These are phyloP conservation scores for Andrena trimmerana DNA, from an alignment of 2,888 invertebrate genomes.

Conservation along the genomic window DNA sequence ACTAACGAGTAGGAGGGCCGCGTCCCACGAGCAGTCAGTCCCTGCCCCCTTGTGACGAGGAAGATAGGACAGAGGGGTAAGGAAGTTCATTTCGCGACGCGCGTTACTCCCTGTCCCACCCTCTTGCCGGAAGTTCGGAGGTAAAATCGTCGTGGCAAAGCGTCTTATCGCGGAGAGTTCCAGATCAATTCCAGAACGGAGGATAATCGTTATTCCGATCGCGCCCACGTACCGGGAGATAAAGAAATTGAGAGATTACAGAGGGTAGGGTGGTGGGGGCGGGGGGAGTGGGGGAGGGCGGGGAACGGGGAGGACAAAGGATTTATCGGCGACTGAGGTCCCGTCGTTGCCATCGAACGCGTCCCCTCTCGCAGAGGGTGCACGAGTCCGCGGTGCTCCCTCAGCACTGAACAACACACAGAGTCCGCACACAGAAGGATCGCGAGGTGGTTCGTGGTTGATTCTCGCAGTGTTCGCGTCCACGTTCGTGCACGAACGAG, in stretches of 20 bases:
- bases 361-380: background rate
- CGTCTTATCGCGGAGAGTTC: slow-evolving; percentile 41
- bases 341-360: slow-evolving; percentile 8
- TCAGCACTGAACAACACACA: background rate
- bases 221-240: slow-evolving; percentile 24
- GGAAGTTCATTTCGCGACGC: slow-evolving; percentile 12
- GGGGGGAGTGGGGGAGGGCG: background rate
- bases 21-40: slow-evolving; percentile 18
- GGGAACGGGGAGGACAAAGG: slow-evolving; percentile 2
- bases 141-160: slow-evolving; percentile 28
- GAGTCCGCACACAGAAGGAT: background rate
- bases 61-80: background rate
- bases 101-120: background rate
- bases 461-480: background rate
- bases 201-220: slow-evolving; percentile 39
- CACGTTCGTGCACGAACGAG: slow-evolving; percentile 4
- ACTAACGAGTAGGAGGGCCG: slow-evolving; percentile 39
- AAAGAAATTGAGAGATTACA: slow-evolving; percentile 32
- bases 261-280: background rate
- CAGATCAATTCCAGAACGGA: slow-evolving; percentile 61
- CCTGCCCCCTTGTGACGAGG: background rate
- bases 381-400: background rate
- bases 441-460: background rate
- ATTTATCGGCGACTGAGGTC: slow-evolving; percentile 3
- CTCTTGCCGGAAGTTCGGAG: slow-evolving; percentile 25